Evolutionary conservation across 2,797 vertebrate genomes (phyloP).

Genomic region (Sebastes umbrosus): DNA sequence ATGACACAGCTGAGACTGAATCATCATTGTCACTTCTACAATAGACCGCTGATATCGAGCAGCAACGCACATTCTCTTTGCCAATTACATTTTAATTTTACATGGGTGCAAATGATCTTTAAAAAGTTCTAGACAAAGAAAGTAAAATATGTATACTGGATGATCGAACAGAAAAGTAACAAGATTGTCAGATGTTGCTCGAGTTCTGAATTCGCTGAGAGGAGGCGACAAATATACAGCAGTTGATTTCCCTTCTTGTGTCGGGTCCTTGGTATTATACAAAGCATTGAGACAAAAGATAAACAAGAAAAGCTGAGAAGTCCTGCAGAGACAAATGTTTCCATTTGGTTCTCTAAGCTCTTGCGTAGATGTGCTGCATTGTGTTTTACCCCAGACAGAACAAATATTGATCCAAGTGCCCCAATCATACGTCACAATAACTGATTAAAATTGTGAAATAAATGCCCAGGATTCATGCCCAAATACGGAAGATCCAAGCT

Average conservation of each 20-base stretch:
- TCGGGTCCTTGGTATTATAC: constrained; percentile 23
- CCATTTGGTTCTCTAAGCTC: neutral
- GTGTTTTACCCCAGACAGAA: constrained; percentile 24
- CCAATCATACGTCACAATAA: constrained; percentile 32
- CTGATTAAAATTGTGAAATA: constrained; percentile 35
- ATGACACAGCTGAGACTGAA: constrained; percentile 38
- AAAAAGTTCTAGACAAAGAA: neutral
- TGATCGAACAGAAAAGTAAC: constrained; percentile 25
- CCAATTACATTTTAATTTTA: constrained; percentile 46
- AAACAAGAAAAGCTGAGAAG: neutral
- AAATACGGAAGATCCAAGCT: constrained; percentile 41
- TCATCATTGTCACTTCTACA: constrained; percentile 43
- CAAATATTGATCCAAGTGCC: constrained; percentile 38
- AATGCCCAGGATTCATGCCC: constrained; percentile 68
- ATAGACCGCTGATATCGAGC: constrained; percentile 21
- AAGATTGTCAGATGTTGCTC: constrained; percentile 51
- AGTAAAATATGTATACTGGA: constrained; percentile 10
- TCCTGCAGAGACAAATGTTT: neutral
- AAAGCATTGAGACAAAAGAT: constrained; percentile 10
- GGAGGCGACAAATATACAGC: constrained; percentile 1
- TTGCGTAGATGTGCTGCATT: constrained; percentile 29
- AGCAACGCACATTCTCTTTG: constrained; percentile 56
- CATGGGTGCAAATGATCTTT: constrained; percentile 1
- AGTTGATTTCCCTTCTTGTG: constrained; percentile 58
- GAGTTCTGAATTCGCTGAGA: constrained; percentile 21